Conservation (phyloP, 2,888 invertebrate species). For the Arge pagana region DNA sequence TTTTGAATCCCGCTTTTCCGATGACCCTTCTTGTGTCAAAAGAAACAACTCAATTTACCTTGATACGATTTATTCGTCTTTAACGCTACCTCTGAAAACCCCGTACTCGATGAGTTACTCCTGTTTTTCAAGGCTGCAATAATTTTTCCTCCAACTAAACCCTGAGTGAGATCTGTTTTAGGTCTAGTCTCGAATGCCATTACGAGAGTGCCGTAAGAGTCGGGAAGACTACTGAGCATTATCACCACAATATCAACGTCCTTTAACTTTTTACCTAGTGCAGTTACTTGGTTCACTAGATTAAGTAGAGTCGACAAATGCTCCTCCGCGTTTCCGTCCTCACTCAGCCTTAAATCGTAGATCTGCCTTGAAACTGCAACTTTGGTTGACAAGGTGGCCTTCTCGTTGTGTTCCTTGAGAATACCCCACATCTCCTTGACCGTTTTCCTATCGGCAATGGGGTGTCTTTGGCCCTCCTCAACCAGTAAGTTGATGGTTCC, state of each 20-base stretch:
- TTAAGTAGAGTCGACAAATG: neutral
- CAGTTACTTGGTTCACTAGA: conserved; percentile 7
- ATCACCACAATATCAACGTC: conserved; percentile 5
- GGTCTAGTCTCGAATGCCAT: conserved; percentile 11
- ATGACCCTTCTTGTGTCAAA: neutral
- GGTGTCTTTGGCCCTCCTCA: conserved; percentile 21
- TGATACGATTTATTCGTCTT: neutral
- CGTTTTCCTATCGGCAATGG: conserved; percentile 13
- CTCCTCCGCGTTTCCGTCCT: conserved; percentile 19
- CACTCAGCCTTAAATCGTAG: conserved; percentile 20
- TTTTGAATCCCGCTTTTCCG: conserved; percentile 1
- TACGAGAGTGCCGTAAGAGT: conserved; percentile 13
- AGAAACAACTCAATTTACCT: neutral
- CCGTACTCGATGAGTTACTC: neutral
- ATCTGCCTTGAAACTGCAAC: conserved; percentile 23
- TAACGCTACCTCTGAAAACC: neutral
- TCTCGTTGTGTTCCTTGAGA: conserved; percentile 25
- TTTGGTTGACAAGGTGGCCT: conserved; percentile 24
- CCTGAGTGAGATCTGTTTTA: conserved; percentile 15
- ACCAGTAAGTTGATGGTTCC: conserved; percentile 18
- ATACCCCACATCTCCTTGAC: conserved; percentile 22
- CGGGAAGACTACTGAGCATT: conserved; percentile 15
- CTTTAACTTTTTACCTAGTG: neutral
- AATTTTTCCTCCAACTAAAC: neutral
- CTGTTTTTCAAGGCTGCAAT: conserved; percentile 21